phyloP scores from a whole-genome alignment of 2,888 invertebrate species.

The Ferrisia virgata region DNA sequence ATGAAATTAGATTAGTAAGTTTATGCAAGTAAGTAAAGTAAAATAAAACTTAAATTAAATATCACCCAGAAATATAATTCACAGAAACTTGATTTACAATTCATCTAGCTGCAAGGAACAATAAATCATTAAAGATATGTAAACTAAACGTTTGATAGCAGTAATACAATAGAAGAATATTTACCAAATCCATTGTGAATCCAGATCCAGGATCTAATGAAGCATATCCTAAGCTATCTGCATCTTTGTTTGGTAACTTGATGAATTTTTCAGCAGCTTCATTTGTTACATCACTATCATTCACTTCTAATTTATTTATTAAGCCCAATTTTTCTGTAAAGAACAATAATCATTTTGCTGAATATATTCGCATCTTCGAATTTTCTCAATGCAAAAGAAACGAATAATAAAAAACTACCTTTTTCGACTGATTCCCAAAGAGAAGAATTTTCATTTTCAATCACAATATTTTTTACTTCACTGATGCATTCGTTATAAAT shows the following conservation, averaged over 20 bases:
- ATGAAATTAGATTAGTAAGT: too few species aligned
- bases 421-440: not conserved
- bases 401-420: not conserved
- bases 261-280: constrained; percentile 20
- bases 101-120: constrained; percentile 31
- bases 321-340: constrained; percentile 31
- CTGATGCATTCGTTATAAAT: constrained; percentile 30
- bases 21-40: too few species aligned
- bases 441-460: not conserved
- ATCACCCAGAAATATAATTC: not conserved
- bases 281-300: not conserved
- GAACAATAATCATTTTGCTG: not conserved
- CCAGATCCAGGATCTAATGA: not conserved
- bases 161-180: not conserved
- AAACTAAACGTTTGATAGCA: not conserved
- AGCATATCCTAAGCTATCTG: not conserved
- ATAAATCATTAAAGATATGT: not conserved
- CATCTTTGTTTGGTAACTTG: not conserved
- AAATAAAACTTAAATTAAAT: not conserved
- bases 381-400: not conserved
- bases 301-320: constrained; percentile 7
- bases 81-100: not conserved
- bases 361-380: not conserved
- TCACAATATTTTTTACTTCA: not conserved
- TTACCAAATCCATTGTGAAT: constrained; percentile 15